Conservation (phyloP, 2,888 invertebrate species). For the Spialia ferax region DNA sequence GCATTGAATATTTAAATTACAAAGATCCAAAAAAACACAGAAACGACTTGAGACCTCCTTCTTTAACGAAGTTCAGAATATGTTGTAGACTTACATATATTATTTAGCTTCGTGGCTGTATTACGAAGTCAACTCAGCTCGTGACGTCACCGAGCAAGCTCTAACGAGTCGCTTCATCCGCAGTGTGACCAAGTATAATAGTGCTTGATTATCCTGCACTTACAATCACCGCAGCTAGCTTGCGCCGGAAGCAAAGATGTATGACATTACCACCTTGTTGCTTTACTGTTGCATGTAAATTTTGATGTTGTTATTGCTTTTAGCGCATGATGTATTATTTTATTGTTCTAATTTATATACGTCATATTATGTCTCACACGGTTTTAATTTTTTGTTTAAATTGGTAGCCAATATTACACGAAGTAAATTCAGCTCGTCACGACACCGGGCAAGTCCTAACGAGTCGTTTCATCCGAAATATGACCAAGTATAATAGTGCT, state of each 20-base stretch:
- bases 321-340: too few relatives aligned
- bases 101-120: not conserved
- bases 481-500: constrained; percentile 35
- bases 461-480: constrained; percentile 21
- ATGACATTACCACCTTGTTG: constrained; percentile 7
- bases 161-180: constrained; percentile 17
- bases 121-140: not conserved
- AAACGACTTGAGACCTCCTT: too few relatives aligned
- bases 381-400: too few relatives aligned
- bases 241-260: constrained; percentile 33
- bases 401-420: too few relatives aligned
- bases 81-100: too few relatives aligned
- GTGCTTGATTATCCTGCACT: constrained; percentile 38
- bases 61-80: too few relatives aligned
- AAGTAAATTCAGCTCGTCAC: not conserved
- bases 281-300: not conserved
- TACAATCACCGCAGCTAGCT: constrained; percentile 37
- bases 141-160: not conserved
- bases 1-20: too few relatives aligned
- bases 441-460: not conserved
- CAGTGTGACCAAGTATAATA: constrained; percentile 35
- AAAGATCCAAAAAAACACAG: too few relatives aligned
- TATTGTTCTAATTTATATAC: too few relatives aligned
- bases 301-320: not conserved
- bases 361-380: too few relatives aligned